Percentiles rank a stretch among this genome's conserved stretches.
Conservation (phyloP, 1,140 invertebrate species). For the Mylabris phalerata region DNA sequence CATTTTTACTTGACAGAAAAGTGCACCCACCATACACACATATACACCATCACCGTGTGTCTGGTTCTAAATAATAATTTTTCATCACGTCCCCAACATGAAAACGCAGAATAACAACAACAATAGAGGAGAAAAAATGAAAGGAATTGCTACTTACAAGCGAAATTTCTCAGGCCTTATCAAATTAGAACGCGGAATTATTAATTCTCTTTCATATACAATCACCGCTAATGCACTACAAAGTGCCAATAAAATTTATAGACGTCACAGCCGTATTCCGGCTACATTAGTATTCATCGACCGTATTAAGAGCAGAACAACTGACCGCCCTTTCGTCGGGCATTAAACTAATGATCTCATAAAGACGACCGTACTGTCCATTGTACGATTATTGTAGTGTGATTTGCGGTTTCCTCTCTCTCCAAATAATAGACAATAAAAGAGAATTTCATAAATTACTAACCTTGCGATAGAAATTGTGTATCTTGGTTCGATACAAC, state of each 20-base stretch:
- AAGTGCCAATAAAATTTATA: slow-evolving; percentile 41
- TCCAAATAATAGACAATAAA: not conserved
- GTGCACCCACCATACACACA: too few species aligned
- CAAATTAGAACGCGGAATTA: too few species aligned
- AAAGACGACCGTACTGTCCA: too few species aligned
- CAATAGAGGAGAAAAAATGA: too few species aligned
- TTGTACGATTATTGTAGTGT: not conserved
- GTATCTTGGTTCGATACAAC: slow-evolving; percentile 26
- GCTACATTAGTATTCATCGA: slow-evolving; percentile 38
- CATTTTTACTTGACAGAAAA: not conserved
- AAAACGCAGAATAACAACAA: too few species aligned
- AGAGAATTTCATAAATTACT: slow-evolving; percentile 1
- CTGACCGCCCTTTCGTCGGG: slow-evolving; percentile 30
- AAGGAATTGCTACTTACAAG: too few species aligned
- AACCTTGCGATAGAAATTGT: slow-evolving; percentile 31
- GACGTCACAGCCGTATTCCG: slow-evolving; percentile 14
- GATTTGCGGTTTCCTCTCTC: slow-evolving; percentile 20
- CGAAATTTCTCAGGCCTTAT: too few species aligned
- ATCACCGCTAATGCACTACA: slow-evolving; percentile 39
- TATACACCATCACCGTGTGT: too few species aligned
- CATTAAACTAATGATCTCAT: slow-evolving; percentile 37
- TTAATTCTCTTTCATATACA: slow-evolving; percentile 21
- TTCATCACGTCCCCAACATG: too few species aligned
- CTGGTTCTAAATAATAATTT: too few species aligned
- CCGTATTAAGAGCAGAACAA: slow-evolving; percentile 15